Evolutionary conservation across 1,140 invertebrate species (phyloP), one percentile per base, ranked within the genome.

Genomic region (Tigriopus japonicus): DNA sequence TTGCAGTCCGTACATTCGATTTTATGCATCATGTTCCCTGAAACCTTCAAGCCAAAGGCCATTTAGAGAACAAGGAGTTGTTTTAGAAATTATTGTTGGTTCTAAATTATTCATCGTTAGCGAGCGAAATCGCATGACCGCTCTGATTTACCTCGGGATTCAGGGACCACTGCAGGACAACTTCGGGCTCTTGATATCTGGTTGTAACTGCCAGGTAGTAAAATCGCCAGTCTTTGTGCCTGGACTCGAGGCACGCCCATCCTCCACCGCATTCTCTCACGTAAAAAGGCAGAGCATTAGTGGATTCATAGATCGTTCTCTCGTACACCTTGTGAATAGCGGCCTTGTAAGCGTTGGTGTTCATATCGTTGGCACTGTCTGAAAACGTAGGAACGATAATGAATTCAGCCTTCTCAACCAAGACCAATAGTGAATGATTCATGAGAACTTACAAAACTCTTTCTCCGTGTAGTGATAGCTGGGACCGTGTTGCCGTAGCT

Each of bases 341-440:
- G n/a, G 55, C 55, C 21, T 40, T 40, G 40, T 58, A 58, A 14
- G 55, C 55, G 42, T 58, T 58, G 24, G 55, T 58, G 55, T 58
- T 58, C 55, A 58, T 58, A 23, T 58, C 55, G 42, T 58, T 58
- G n/a, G 55, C 55, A 43, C 40, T 58, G 21, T 58, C 55, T 58
- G 21, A 17, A 54, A 54, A 6, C n/a, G 52, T 21, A 19, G 7
- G n/a, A n/a, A n/a, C 9, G 3, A 35, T 35, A 5, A 9, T 5
- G 3, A 35, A 35, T 35, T 35, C 28, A 35, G 28, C 28, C 45
- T 6, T 10, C n/a, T 49, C 3, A 49, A 49, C 21, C 5, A 49
- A 17, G 6, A 10, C 45, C n/a, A 6, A 12, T 6, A 49, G n/a
- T 2, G 5, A 49, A 6, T 15, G 45, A 15, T 49, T 35, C 3